A percentile compares a stretch with the other conserved stretches of the same genome.
Evolutionary conservation across 2,888 invertebrate genomes (phyloP).

Genomic region (Hirtodrosophila histrioides): DNA sequence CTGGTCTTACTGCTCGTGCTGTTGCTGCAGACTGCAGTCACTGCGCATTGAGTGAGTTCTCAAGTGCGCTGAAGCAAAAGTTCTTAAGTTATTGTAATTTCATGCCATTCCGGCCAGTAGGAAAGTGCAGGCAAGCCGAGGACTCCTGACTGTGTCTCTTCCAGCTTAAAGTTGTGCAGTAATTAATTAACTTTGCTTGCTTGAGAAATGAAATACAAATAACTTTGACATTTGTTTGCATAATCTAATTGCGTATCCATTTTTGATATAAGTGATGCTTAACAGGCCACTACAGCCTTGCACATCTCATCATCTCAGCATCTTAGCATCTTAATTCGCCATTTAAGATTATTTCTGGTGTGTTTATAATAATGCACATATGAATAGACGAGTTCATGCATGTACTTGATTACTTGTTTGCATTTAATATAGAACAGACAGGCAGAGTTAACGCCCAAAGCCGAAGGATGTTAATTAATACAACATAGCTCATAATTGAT

Average conservation of each 20-base stretch:
- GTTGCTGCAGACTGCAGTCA: not conserved
- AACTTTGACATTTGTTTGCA: slow-evolving; percentile 75
- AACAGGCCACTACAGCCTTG: slow-evolving; percentile 34
- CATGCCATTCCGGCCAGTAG: slow-evolving; percentile 30
- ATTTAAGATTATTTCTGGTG: not conserved
- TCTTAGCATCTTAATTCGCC: slow-evolving; percentile 22
- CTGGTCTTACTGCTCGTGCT: not conserved
- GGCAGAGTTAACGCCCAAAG: not conserved
- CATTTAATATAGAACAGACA: not conserved
- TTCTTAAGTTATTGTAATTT: slow-evolving; percentile 74
- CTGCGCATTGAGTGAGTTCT: slow-evolving; percentile 39
- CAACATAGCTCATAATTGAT: slow-evolving; percentile 27
- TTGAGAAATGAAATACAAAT: slow-evolving; percentile 76
- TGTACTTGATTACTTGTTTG: slow-evolving; percentile 5
- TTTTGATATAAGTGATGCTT: slow-evolving; percentile 52
- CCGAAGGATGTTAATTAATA: slow-evolving; percentile 26
- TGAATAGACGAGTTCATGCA: not conserved
- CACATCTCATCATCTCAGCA: slow-evolving; percentile 8
- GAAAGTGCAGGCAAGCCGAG: slow-evolving; percentile 8
- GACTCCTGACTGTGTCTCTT: not conserved
- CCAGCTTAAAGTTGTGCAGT: slow-evolving; percentile 56
- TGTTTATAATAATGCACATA: slow-evolving; percentile 3
- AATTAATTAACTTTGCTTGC: slow-evolving; percentile 79
- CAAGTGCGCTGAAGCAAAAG: slow-evolving; percentile 50
- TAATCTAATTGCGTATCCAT: slow-evolving; percentile 65